Conservation (phyloP, 2,113 vertebrate genomes). For the Arothron firmamentum region DNA sequence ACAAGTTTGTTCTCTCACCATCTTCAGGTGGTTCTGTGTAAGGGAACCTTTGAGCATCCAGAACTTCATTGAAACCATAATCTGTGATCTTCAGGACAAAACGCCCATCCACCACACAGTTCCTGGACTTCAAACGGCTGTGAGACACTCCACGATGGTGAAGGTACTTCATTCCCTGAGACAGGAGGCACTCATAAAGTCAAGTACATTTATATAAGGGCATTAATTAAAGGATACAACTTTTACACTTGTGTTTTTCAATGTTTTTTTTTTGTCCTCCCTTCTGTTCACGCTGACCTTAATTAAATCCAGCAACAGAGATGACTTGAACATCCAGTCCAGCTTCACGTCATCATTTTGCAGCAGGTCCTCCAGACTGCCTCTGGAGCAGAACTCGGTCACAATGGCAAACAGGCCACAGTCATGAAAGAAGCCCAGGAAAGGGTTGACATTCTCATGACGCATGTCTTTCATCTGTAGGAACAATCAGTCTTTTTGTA, state of each 20-base stretch:
- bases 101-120: conserved; percentile 78
- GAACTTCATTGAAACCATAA: conserved; percentile 72
- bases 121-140: conserved; percentile 74
- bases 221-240: no score
- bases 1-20: conserved; percentile 42
- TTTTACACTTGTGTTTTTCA: no score
- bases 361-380: conserved; percentile 78
- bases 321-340: conserved; percentile 85
- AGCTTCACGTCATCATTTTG: conserved; percentile 77
- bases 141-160: conserved; percentile 71
- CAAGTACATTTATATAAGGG: not conserved
- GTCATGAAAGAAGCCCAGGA: conserved; percentile 79
- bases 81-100: conserved; percentile 78
- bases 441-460: conserved; percentile 79
- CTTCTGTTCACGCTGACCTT: conserved; percentile 57
- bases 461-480: conserved; percentile 79
- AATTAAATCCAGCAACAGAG: conserved; percentile 78
- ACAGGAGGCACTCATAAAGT: not conserved
- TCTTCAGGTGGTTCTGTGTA: conserved; percentile 56
- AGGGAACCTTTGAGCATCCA: conserved; percentile 68
- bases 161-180: conserved; percentile 78
- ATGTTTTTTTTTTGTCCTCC: no score
- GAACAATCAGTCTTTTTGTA: not conserved
- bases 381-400: conserved; percentile 78
- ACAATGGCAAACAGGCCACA: conserved; percentile 78